Evolutionary conservation across 2,888 invertebrate genomes (phyloP).

Genomic region (Oxycera nigricornis): DNA sequence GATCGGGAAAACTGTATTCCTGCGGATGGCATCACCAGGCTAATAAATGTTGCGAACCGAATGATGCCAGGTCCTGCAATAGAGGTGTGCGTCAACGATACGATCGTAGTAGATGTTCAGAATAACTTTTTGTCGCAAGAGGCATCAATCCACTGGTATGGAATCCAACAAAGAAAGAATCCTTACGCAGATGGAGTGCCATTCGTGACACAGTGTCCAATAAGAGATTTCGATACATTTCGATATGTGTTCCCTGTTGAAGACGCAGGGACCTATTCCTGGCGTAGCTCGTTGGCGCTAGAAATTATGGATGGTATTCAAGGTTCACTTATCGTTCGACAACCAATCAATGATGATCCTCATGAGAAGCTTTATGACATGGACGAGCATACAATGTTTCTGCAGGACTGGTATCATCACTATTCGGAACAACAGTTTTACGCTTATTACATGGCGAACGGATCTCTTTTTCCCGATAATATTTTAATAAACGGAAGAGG

Average conservation of each 20-base stretch:
- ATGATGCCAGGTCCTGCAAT: conserved; percentile 82
- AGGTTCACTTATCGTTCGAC: conserved; percentile 74
- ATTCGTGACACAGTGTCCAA: conserved; percentile 79
- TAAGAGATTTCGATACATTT: conserved; percentile 72
- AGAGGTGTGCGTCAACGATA: conserved; percentile 81
- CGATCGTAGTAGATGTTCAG: conserved; percentile 76
- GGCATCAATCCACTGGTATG: conserved; percentile 87
- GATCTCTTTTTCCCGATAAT: background rate
- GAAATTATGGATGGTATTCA: conserved; percentile 82
- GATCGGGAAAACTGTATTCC: conserved; percentile 54
- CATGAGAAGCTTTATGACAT: conserved; percentile 74
- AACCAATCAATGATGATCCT: conserved; percentile 68
- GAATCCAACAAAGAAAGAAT: conserved; percentile 74
- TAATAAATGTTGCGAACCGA: conserved; percentile 76
- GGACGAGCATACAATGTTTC: conserved; percentile 75
- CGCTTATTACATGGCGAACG: background rate
- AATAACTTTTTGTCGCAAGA: conserved; percentile 77
- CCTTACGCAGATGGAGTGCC: conserved; percentile 87
- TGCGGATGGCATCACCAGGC: conserved; percentile 76
- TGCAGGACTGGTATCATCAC: conserved; percentile 78
- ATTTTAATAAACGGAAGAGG: conserved; percentile 18
- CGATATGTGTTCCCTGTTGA: conserved; percentile 74
- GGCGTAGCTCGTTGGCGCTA: conserved; percentile 76
- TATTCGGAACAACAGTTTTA: conserved; percentile 61
- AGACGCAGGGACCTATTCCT: conserved; percentile 79